Percentiles rank a stretch among this genome's conserved stretches.
These are phyloP conservation scores for Campoletis raptor DNA, from an alignment of 2,888 invertebrate genomes.

Conservation along the genomic window DNA sequence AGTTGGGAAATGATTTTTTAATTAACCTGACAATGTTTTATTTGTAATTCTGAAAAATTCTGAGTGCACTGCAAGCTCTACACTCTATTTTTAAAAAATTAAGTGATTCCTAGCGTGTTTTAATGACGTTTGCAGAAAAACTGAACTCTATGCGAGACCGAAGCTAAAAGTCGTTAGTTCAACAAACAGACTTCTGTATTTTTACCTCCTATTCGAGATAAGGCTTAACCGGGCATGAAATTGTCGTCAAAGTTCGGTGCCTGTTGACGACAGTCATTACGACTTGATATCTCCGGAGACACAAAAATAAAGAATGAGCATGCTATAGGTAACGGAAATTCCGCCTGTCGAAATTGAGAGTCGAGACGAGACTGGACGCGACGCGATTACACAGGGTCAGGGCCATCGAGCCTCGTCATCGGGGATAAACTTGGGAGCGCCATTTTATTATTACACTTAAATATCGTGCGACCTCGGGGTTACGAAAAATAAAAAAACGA, in stretches of 20 bases:
- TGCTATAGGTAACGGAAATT: conserved; percentile 38
- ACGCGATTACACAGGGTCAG: conserved; percentile 46
- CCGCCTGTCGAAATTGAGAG: conserved; percentile 17
- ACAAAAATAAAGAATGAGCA: neutral
- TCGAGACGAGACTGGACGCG: conserved; percentile 22
- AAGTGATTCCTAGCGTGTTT: neutral
- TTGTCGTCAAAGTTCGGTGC: neutral
- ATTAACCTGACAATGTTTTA: neutral
- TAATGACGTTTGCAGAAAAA: neutral
- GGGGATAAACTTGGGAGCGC: conserved; percentile 34
- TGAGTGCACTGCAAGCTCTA: neutral
- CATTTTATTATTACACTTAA: conserved; percentile 46
- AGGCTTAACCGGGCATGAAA: neutral
- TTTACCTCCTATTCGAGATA: neutral
- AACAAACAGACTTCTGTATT: neutral
- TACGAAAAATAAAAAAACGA: conserved; percentile 33
- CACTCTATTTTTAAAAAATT: neutral
- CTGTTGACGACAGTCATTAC: neutral
- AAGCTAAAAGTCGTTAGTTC: neutral
- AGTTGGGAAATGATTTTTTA: neutral
- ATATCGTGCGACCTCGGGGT: conserved; percentile 50
- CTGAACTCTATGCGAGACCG: neutral
- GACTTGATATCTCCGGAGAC: neutral
- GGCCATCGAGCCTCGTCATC: conserved; percentile 43
- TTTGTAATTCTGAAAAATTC: neutral